Conservation (phyloP, 1,140 invertebrate genomes). For the Sycobia sp. region DNA sequence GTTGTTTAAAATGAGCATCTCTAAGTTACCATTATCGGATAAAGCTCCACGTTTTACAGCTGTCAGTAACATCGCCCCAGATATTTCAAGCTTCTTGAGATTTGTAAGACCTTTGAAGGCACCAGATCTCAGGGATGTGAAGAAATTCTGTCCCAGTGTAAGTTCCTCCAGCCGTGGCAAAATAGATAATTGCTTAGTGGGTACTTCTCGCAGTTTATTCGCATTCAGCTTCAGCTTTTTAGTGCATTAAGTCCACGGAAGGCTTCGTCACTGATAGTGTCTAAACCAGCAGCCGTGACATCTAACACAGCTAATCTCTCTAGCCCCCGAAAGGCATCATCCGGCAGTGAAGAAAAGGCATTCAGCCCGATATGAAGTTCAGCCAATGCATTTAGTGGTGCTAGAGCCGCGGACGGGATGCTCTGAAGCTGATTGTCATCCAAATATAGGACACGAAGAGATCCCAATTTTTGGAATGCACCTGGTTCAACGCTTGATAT, state of each 20-base stretch:
- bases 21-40: conserved; percentile 78
- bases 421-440: conserved; percentile 82
- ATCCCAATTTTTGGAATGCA: conserved; percentile 77
- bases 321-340: conserved; percentile 77
- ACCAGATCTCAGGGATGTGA: conserved; percentile 69
- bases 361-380: conserved; percentile 85
- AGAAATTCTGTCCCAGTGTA: conserved; percentile 81
- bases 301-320: conserved; percentile 77
- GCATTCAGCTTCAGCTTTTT: conserved; percentile 77
- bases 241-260: conserved; percentile 77
- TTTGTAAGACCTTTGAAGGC: conserved; percentile 79
- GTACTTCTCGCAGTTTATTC: conserved; percentile 76
- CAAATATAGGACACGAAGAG: conserved; percentile 78
- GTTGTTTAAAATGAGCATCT: conserved; percentile 75
- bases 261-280: conserved; percentile 75
- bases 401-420: conserved; percentile 75
- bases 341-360: conserved; percentile 73
- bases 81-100: conserved; percentile 76
- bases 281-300: conserved; percentile 77
- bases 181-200: conserved; percentile 74
- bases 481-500: conserved; percentile 79
- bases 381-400: conserved; percentile 74
- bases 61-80: conserved; percentile 73
- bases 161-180: conserved; percentile 78
- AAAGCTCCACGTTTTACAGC: conserved; percentile 78